phyloP scores from a whole-genome alignment of 2,888 invertebrate genomes.

The Parochlus steinenii region DNA sequence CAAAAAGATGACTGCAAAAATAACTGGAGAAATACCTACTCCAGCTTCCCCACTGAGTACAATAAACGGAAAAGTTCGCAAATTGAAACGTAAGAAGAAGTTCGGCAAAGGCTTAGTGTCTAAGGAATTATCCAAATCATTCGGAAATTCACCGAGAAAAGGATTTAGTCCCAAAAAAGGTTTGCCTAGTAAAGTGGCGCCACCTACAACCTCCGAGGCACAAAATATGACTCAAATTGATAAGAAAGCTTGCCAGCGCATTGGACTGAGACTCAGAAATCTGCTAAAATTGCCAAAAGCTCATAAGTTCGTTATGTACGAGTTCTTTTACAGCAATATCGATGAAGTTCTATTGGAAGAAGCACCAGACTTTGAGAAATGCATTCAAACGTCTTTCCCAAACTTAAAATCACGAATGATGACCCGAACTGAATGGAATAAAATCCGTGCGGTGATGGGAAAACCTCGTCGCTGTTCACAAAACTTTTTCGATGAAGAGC shows the following conservation, averaged over 20 bases:
- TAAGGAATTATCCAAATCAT: conserved; percentile 30
- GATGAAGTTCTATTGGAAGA: conserved; percentile 88
- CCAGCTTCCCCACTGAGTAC: conserved; percentile 18
- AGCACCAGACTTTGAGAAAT: conserved; percentile 91
- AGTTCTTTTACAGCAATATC: conserved; percentile 98
- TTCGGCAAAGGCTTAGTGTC: conserved; percentile 37
- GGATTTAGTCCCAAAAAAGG: conserved; percentile 13
- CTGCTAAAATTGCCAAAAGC: conserved; percentile 94
- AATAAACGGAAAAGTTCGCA: conserved; percentile 27
- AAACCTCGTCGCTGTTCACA: conserved; percentile 89
- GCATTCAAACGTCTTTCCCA: conserved; percentile 86
- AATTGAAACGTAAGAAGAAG: conserved; percentile 33
- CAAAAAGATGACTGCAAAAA: conserved; percentile 49
- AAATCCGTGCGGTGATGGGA: conserved; percentile 89
- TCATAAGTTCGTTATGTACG: conserved; percentile 98
- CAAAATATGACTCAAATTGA: conserved; percentile 41
- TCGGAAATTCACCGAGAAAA: too few species aligned
- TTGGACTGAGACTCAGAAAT: conserved; percentile 78
- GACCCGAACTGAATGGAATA: conserved; percentile 86
- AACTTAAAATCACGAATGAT: conserved; percentile 70
- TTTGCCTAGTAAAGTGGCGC: conserved; percentile 2
- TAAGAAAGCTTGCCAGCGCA: conserved; percentile 72
- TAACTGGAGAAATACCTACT: too few species aligned
- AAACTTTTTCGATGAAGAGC: conserved; percentile 91
- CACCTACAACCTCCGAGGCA: conserved; percentile 10